Evolutionary conservation across 1,140 invertebrate species (phyloP), one percentile per base, ranked within the genome.

Genomic region (Halictus rubicundus): DNA sequence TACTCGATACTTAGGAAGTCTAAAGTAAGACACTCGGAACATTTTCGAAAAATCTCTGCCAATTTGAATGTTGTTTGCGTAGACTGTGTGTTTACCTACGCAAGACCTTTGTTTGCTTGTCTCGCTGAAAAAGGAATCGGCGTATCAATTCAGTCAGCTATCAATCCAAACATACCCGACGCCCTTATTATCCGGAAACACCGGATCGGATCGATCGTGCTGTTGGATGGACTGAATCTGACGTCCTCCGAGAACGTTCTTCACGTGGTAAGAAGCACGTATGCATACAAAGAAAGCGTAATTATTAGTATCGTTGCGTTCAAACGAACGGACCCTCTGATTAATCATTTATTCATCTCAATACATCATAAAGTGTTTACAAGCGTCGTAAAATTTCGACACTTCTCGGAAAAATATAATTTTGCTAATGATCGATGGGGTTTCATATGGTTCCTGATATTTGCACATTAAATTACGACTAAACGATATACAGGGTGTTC

Each of bases 161-260:
- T 78, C 2, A 88, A 88, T 75, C 82, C 89, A n/a, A 88, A 88
- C 46, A 52, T 91, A 73, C 88, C 88, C 0, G 83, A 88, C n/a
- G 87, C 80, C 23, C 74, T 91, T 9, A 78, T 78, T 37, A 89
- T 91, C 52, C 73, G 71, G 74, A 88, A 84, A 39, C 89, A 91
- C 70, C 89, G 90, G 3, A 84, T 91, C 9, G 86, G 88, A 60
- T 88, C 90, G 5, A 86, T 91, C 12, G 88, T 91, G 0, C 71
- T 91, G n/a, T 60, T 90, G 7, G 90, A 91, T n/a, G 82, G 80
- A 49, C 76, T 90, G 2, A 91, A 91, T 76, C 73, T 90, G 25
- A 90, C 90, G 10, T 81, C 87, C 4, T 73, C 82, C 46, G 87
- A 91, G 16, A 91, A 90, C 61, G 80, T 91, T 61, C 75, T 91